Conservation (phyloP, 2,888 invertebrate genomes). For the Tachina grossa region DNA sequence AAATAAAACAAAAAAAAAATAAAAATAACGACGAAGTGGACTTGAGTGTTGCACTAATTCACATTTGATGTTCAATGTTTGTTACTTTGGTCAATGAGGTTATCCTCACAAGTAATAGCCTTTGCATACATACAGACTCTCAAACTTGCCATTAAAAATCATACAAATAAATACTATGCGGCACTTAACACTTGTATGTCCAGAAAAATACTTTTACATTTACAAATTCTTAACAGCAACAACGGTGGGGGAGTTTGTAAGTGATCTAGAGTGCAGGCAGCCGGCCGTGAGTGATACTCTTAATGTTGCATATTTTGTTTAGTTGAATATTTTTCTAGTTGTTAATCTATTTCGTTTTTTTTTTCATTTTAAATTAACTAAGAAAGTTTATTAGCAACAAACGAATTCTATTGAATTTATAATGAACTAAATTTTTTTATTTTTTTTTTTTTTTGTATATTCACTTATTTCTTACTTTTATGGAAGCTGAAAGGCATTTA, state of each 20-base stretch:
- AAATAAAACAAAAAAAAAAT: constrained; percentile 5
- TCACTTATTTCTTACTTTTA: constrained; percentile 26
- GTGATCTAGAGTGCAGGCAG: background rate
- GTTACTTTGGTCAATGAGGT: constrained; percentile 76
- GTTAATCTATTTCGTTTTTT: constrained; percentile 59
- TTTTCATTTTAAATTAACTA: constrained; percentile 57
- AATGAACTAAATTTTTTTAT: constrained; percentile 61
- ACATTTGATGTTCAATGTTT: constrained; percentile 77
- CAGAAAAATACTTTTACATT: constrained; percentile 34
- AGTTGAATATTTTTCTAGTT: constrained; percentile 38
- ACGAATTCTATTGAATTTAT: constrained; percentile 68
- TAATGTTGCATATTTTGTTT: constrained; percentile 62
- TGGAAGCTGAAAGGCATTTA: constrained; percentile 65
- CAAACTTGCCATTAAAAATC: constrained; percentile 19
- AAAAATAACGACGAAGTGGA: constrained; percentile 57
- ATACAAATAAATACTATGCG: constrained; percentile 49
- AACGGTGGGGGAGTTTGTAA: constrained; percentile 49
- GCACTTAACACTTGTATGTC: constrained; percentile 69
- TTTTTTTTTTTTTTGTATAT: background rate
- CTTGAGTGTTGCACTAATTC: constrained; percentile 76
- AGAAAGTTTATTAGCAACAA: constrained; percentile 67
- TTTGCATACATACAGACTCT: constrained; percentile 13
- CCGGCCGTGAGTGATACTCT: constrained; percentile 44
- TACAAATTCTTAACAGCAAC: constrained; percentile 36
- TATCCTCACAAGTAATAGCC: constrained; percentile 71